Base-by-base conservation (phyloP, 2,113 vertebrate species). In the Rhea pennata region DNA sequence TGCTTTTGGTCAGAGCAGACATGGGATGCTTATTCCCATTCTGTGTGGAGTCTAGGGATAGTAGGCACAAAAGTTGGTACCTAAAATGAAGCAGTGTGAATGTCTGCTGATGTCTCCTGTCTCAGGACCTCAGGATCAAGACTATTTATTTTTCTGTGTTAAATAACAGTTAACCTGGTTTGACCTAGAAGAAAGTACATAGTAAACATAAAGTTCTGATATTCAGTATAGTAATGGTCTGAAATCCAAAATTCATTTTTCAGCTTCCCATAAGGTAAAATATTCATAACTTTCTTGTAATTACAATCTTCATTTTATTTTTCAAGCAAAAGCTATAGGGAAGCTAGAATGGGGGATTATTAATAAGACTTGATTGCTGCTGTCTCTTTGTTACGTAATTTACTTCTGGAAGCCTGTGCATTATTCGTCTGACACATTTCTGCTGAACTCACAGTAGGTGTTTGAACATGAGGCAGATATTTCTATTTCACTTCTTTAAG, bases 31-130 rank as follows among this genome's bases (percentile, higher is more conserved):
- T 86, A 36, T 31, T 87, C 12, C 27, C 2, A 42, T 89, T 92
- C 27, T 1, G 10, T 27, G 36, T 15, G 5, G 5, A 2, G 3
- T 87, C 12, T 84, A 70, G 2, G 3, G 8, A 16, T n/a, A 4
- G 19, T 71, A 40, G 4, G 10, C 10, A 56, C 39, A 61, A 66
- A 83, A 77, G 56, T 36, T 36, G 4, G 2, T 29, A 26, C 6
- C 17, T 24, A 2, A 46, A 62, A 66, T 26, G 5, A 58, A 15
- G 4, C 2, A 44, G 29, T 16, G 54, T 8, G 29, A 58, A 31
- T 59, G 26, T 59, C 16, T 59, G 31, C 56, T 59, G 56, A 33
- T 16, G 33, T 33, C 19, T 59, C 56, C 31, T 33, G 29, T 33
- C 29, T 33, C 29, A 59, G 29, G 16, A 59, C 19, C 29, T 33